A percentile compares a stretch with the other conserved stretches of the same genome.
Evolutionary conservation across 2,113 vertebrate species (phyloP).

Genomic region (Nycticorax nycticorax): DNA sequence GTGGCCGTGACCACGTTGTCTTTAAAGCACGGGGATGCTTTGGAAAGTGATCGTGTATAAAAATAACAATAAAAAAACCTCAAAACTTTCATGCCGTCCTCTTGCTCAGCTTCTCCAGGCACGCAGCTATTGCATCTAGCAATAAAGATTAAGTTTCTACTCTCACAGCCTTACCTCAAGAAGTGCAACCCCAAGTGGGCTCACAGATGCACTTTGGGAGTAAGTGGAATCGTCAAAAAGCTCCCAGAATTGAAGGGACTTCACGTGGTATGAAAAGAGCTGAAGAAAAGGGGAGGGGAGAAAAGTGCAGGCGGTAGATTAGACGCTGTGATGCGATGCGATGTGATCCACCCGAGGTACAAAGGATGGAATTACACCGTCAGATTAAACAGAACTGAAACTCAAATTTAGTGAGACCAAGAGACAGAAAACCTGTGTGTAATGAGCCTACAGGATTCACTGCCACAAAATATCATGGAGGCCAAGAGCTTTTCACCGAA

Average conservation of each 20-base stretch:
- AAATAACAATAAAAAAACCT: rapidly evolving
- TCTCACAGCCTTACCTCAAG: background rate
- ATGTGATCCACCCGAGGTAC: background rate
- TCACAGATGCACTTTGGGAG: background rate
- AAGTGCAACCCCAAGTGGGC: background rate
- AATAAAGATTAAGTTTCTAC: background rate
- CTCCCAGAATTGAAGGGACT: background rate
- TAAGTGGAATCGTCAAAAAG: background rate
- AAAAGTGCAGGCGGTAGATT: background rate
- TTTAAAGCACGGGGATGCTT: background rate
- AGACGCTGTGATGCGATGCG: background rate
- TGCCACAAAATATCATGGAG: rapidly evolving
- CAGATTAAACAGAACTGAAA: background rate
- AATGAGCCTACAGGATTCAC: background rate
- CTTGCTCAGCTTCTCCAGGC: background rate
- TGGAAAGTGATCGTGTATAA: background rate
- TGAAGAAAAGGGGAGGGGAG: background rate
- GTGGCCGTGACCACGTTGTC: rapidly evolving
- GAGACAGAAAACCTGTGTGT: background rate
- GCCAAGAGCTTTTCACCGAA: background rate
- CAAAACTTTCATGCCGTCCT: background rate
- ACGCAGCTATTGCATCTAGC: background rate
- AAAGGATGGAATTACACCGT: background rate
- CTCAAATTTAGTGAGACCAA: background rate
- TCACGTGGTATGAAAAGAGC: background rate